phyloP scores from a whole-genome alignment of 2,888 invertebrate genomes.

The Cylindroiulus punctatus region DNA sequence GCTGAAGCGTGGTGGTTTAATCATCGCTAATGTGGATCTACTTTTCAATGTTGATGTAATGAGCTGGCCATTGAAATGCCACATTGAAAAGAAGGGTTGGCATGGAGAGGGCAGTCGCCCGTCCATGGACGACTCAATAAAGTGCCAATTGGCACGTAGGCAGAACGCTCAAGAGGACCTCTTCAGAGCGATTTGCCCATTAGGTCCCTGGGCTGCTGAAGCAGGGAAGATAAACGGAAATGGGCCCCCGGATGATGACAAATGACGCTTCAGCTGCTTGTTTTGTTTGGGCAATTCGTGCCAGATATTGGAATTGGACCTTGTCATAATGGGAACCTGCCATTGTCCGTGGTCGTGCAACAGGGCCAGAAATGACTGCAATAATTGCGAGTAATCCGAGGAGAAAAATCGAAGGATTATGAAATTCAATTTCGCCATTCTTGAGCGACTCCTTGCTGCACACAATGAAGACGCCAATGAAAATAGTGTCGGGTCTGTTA shows the following conservation, averaged over 20 bases:
- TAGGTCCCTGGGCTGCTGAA: background rate
- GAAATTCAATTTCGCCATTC: too few species aligned
- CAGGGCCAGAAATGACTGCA: background rate
- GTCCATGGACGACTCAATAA: constrained; percentile 19
- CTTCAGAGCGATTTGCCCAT: constrained; percentile 12
- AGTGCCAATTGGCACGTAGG: constrained; percentile 7
- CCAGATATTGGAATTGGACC: background rate
- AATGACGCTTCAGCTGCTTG: background rate
- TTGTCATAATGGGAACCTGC: constrained; percentile 3
- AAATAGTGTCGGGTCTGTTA: too few species aligned
- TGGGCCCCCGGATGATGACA: constrained; percentile 32
- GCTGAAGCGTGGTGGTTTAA: constrained; percentile 17
- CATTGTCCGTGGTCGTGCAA: background rate
- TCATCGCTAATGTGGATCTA: constrained; percentile 9
- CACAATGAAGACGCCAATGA: too few species aligned
- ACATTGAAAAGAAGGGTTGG: background rate
- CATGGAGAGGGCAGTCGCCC: background rate
- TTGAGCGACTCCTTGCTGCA: too few species aligned
- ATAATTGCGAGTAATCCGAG: too few species aligned
- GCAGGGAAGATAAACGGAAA: constrained; percentile 21
- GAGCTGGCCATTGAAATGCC: constrained; percentile 32
- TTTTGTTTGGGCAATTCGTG: constrained; percentile 4
- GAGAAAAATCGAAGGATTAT: too few species aligned
- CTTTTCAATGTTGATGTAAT: constrained; percentile 25
- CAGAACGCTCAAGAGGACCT: background rate